These are phyloP conservation scores for Mugil cephalus DNA, from an alignment of 2,113 vertebrate genomes.

Conservation along the genomic window DNA sequence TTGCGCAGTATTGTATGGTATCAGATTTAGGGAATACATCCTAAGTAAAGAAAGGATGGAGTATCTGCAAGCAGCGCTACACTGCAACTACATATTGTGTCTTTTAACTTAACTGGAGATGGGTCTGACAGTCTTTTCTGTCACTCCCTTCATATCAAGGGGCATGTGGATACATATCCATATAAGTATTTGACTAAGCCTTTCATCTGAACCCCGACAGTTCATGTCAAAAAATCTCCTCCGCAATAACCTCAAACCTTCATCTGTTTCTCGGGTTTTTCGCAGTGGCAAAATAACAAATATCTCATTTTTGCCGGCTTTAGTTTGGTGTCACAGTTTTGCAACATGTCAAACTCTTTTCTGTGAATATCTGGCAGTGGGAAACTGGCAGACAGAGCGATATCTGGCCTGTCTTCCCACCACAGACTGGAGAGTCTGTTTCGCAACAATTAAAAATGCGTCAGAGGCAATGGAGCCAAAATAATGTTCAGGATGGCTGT, in stretches of 20 bases:
- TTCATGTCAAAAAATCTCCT: background rate
- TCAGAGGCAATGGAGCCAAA: slow-evolving; percentile 40
- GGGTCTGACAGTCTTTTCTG: background rate
- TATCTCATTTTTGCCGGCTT: slow-evolving; percentile 37
- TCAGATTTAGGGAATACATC: too few species aligned
- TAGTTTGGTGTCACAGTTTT: slow-evolving; percentile 32
- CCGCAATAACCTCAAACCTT: background rate
- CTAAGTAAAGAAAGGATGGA: too few species aligned
- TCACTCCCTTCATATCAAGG: background rate
- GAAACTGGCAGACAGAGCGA: slow-evolving; percentile 28
- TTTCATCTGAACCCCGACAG: slow-evolving; percentile 7
- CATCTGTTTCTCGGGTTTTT: background rate
- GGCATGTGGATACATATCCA: slow-evolving; percentile 17
- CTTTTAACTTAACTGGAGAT: background rate
- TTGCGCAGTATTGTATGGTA: too few species aligned
- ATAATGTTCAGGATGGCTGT: slow-evolving; percentile 46
- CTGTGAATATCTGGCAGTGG: slow-evolving; percentile 32
- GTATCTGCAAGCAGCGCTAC: background rate
- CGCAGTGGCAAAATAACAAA: slow-evolving; percentile 16
- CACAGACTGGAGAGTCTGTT: slow-evolving; percentile 52
- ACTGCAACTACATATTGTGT: background rate
- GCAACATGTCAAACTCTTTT: slow-evolving; percentile 40
- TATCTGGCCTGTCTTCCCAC: slow-evolving; percentile 48
- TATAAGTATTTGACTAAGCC: background rate
- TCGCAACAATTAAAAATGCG: slow-evolving; percentile 69